Base-by-base conservation (phyloP, 2,797 vertebrate genomes). In the Pterois miles region DNA sequence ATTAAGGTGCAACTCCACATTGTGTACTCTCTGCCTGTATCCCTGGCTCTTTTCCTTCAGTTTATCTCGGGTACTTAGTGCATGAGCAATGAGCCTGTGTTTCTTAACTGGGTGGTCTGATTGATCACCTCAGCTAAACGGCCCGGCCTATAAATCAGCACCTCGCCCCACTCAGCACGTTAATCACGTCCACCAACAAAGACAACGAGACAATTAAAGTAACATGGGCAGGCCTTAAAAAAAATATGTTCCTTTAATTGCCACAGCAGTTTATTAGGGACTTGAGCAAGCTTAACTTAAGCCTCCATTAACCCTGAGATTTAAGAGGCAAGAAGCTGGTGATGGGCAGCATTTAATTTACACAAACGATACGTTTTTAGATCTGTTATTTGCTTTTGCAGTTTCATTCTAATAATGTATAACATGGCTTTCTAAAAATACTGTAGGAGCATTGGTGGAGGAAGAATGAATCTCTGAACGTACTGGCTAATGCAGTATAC, bases 191-290 rank as follows among this genome's bases (percentile, higher is more conserved):
- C 23, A 29, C 85, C 74, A 73, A 86, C 82, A 72, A 83, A 91
- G 87, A 90, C 86, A 88, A 84, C 43, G 71, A 88, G 85, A 90
- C 87, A 81, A 93, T 92, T 87, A 89, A 84, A 91, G 79, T 87
- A 91, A 90, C 84, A 82, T 33, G 36, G 75, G 65, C 77, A 69
- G 69, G 40, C 65, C 77, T 79, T 82, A 72, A 86, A 86, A 89
- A 88, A 89, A 88, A 91, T 89, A 86, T 86, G 77, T 77, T 85
- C 86, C 68, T 90, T 91, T 94, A 93, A 94, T 93, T 92, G 88
- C 77, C 74, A 31, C 11, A 29, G 79, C 80, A 84, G 87, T 92
- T 91, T 91, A 92, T 93, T 88, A 86, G 82, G 46, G 82, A 88
- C 65, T 65, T 56, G 74, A 85, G 66, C 67, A 57, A 74, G 80